A percentile compares a stretch with the other conserved stretches of the same genome.
phyloP scores from a whole-genome alignment of 2,797 vertebrate genomes.

The Streptopelia turtur region DNA sequence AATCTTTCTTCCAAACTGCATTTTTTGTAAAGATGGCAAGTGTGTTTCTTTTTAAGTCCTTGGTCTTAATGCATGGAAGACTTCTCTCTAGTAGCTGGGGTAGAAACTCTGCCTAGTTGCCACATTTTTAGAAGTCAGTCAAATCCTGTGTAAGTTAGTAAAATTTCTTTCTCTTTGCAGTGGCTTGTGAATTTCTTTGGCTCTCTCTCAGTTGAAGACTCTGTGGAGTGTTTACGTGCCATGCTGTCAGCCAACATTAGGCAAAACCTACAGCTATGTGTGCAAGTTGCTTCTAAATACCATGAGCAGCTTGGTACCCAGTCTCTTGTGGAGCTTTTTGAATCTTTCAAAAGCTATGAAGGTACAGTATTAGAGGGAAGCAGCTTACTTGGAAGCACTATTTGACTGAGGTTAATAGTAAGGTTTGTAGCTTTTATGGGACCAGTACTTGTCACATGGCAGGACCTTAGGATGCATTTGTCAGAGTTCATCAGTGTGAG shows the following conservation, averaged over 20 bases:
- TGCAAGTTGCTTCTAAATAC: slow-evolving; percentile 92
- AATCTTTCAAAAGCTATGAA: slow-evolving; percentile 94
- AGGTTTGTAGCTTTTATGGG: not conserved
- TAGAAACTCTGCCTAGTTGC: not conserved
- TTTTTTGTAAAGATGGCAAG: not conserved
- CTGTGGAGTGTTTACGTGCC: slow-evolving; percentile 88
- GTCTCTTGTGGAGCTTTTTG: slow-evolving; percentile 90
- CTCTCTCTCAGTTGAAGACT: slow-evolving; percentile 91
- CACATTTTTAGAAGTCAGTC: not conserved
- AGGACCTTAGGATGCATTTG: not conserved
- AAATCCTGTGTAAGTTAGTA: not conserved
- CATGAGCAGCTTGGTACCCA: slow-evolving; percentile 91
- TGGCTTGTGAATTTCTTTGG: slow-evolving; percentile 95
- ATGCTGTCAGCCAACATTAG: slow-evolving; percentile 91
- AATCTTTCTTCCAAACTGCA: not conserved
- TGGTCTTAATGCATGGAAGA: not conserved
- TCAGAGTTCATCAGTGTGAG: not conserved
- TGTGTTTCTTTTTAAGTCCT: not conserved
- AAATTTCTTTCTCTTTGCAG: slow-evolving; percentile 70
- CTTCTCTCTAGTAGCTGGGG: not conserved
- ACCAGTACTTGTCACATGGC: not conserved
- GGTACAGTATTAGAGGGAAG: slow-evolving; percentile 77
- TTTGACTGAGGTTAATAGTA: not conserved
- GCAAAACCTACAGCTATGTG: slow-evolving; percentile 91
- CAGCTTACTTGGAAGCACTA: not conserved